These are phyloP conservation scores for Etheostoma spectabile DNA, from an alignment of 2,113 vertebrate genomes.

Conservation along the genomic window DNA sequence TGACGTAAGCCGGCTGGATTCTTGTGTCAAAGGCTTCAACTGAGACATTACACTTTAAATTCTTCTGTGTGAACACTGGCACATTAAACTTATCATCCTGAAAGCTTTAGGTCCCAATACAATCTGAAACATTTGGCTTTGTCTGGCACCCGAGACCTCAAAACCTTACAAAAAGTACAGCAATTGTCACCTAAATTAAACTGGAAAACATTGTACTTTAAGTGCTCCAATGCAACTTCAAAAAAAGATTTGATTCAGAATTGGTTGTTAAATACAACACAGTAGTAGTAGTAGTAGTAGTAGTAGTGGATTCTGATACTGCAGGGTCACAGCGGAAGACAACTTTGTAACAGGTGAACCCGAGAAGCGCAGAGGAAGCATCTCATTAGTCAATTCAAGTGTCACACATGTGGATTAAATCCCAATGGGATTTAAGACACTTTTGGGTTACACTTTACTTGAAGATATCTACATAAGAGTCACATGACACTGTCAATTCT, in stretches of 20 bases:
- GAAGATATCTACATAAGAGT: too few species aligned
- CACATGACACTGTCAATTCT: too few species aligned
- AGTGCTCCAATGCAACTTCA: too few species aligned
- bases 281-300: neutral
- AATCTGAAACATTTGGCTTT: neutral
- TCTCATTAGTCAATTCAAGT: neutral
- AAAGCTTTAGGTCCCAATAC: neutral
- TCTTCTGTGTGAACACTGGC: slow-evolving; percentile 16
- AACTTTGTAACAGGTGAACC: neutral
- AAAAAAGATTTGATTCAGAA: neutral
- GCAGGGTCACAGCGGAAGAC: too few species aligned
- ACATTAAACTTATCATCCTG: neutral
- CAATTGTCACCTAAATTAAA: too few species aligned
- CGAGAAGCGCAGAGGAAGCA: neutral
- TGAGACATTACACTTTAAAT: slow-evolving; percentile 39
- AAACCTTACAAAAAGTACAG: too few species aligned
- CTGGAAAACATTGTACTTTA: too few species aligned
- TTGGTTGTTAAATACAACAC: neutral
- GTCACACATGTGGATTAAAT: neutral
- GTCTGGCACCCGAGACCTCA: neutral
- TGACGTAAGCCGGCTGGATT: slow-evolving; percentile 37
- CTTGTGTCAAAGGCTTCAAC: slow-evolving; percentile 23
- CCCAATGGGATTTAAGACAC: neutral
- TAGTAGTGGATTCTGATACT: neutral
- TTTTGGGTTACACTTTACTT: too few species aligned